Conservation (phyloP, 2,113 vertebrate genomes). For the Siniperca knerii region DNA sequence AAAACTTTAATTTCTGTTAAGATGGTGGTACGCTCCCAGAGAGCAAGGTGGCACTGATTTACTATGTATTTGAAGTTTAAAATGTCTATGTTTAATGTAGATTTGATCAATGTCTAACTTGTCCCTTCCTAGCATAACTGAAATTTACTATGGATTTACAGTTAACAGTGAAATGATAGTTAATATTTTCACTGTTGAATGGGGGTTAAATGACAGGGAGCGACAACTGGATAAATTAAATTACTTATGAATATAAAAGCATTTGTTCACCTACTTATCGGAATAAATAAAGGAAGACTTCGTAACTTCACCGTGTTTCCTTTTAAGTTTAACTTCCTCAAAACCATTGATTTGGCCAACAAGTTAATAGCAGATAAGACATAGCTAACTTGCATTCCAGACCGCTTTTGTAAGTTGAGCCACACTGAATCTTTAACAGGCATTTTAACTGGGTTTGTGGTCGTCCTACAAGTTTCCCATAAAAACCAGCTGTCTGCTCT, state of each 20-base stretch:
- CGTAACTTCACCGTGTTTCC: neutral
- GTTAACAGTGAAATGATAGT: neutral
- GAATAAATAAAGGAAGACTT: neutral
- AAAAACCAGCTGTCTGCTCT: neutral
- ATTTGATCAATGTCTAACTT: neutral
- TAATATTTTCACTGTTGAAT: neutral
- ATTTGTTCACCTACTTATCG: neutral
- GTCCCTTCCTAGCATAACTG: neutral
- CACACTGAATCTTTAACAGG: neutral
- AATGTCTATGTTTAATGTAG: neutral
- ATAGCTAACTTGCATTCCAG: neutral
- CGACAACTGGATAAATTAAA: neutral
- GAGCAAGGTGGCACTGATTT: neutral
- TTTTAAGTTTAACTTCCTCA: neutral
- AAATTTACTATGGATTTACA: neutral
- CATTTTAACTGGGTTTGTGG: neutral
- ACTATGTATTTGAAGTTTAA: neutral
- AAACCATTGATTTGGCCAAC: neutral
- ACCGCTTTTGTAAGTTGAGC: neutral
- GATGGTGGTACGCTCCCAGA: neutral
- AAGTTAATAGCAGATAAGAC: neutral
- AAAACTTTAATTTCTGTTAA: neutral
- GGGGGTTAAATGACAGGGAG: neutral
- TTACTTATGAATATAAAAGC: neutral
- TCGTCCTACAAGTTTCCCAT: neutral